Percentiles rank a stretch among this genome's conserved stretches.
Conservation (phyloP, 2,113 vertebrate species). For the Syngnathoides biaculeatus region DNA sequence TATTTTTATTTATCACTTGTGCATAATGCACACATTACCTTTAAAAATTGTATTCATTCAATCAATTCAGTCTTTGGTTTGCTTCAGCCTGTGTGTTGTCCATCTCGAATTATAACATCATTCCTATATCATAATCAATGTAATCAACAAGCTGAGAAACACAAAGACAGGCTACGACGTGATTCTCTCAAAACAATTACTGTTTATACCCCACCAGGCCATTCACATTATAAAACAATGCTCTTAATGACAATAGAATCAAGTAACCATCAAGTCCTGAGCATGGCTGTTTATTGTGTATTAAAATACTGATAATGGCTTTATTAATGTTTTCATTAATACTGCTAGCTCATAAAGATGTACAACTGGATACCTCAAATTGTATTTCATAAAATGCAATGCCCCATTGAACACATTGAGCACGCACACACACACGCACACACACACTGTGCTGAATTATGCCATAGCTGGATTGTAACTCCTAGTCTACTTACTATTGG, state of each 20-base stretch:
- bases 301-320: neutral
- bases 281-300: neutral
- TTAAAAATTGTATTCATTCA: too few species aligned
- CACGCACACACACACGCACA: neutral
- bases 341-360: too few species aligned
- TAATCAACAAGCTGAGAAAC: too few species aligned
- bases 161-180: neutral
- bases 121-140: too few species aligned
- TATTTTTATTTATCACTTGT: neutral
- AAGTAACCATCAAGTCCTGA: neutral
- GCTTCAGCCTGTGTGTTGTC: too few species aligned
- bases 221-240: too few species aligned
- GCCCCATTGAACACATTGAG: neutral
- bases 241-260: neutral
- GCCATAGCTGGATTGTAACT: conserved; percentile 29
- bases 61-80: too few species aligned
- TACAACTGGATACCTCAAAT: conserved; percentile 13
- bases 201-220: too few species aligned
- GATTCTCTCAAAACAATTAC: neutral
- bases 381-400: conserved; percentile 17
- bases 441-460: conserved; percentile 53
- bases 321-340: neutral
- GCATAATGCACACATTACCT: neutral
- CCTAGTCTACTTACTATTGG: conserved; percentile 43
- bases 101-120: too few species aligned